Evolutionary conservation across 2,888 invertebrate genomes (phyloP), one percentile per base, ranked within the genome.

Genomic region (Ichneumoninae sp.): DNA sequence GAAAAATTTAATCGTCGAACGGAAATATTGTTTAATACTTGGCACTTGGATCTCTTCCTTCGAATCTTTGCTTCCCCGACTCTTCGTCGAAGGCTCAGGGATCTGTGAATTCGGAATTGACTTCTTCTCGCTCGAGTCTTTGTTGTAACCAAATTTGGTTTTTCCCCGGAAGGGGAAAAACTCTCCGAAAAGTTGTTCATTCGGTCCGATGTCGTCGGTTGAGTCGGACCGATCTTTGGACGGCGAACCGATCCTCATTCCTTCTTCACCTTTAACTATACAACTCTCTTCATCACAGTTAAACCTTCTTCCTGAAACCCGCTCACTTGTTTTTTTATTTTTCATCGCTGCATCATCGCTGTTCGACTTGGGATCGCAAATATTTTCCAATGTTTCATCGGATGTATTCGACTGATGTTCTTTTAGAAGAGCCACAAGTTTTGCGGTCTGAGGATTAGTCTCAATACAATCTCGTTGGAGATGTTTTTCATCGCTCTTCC

Each of bases 61-160:
- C 13, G 30, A 13, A 8, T 81, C 69, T 50, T 80, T 66, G 26
- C 50, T 65, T 26, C 19, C 69, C 19, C 40, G 69, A 33, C 36
- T 76, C 30, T 47, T 71, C 44, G 40, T 52, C n/a, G 81, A 76
- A 8, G 73, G 83, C 73, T 86, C 86, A 10, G 87, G 85, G 52
- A 88, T 87, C 60, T 83, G 83, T 3, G 88, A 86, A 30, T 22
- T 57, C 10, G 73, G 10, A 30, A 70, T 77, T 60, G 13, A 3
- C 63, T 66, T 88, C 47, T 79, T 85, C 44, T 73, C 69, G 65
- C 65, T 68, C 36, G 90, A 89, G 57, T 89, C 89, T 10, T 85
- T 75, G 68, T 86, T 89, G 52, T 73, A 44, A 16, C 52, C 60
- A 57, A 68, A 60, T 57, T 74, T 69, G 10, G 68, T 74, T 68